Base-by-base conservation (phyloP, 2,113 vertebrate genomes). In the Grallaria varia region DNA sequence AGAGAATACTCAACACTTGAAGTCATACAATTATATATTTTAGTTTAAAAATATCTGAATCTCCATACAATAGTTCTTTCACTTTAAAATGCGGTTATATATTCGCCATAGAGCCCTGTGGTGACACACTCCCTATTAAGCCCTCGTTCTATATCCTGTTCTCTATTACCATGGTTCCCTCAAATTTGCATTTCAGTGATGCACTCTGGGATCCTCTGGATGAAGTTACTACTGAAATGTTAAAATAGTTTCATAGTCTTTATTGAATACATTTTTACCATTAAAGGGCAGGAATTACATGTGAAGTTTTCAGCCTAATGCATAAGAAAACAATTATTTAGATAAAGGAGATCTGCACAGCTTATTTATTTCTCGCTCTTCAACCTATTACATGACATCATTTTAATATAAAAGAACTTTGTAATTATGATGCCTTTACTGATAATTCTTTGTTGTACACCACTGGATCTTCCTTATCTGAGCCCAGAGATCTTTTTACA, bases 361-460 rank as follows among this genome's bases (percentile, higher is more conserved):
- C 88, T 94, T 95, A 94, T 92, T 94, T 95, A 95, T 89, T 92
- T 94, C 95, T 96, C 89, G 90, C 78, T 96, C 95, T 95, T 93
- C 96, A 93, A 64, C 96, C 86, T 84, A 96, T 96, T 94, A 96
- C 73, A 96, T 96, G 95, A 96, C 90, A 95, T 94, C 93, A 95
- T 93, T 93, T 96, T 97, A 89, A 95, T 88, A 94, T 93, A 93
- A 81, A 97, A 96, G 92, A 75, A 81, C 76, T 86, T 90, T 49
- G 47, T 96, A 93, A 96, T 90, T 95, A 93, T 66, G 96, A 97
- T 97, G 86, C 21, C 62, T 96, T 92, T 62, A 44, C 86, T 75
- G 93, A 96, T 94, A 94, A 86, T 45, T 89, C 92, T 93, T 96
- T 97, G 83, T 94, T 96, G 76, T 89, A 93, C 18, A 71, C 79